These are phyloP conservation scores for Ctenoplectra terminalis DNA, from an alignment of 1,140 invertebrate genomes.

Conservation along the genomic window DNA sequence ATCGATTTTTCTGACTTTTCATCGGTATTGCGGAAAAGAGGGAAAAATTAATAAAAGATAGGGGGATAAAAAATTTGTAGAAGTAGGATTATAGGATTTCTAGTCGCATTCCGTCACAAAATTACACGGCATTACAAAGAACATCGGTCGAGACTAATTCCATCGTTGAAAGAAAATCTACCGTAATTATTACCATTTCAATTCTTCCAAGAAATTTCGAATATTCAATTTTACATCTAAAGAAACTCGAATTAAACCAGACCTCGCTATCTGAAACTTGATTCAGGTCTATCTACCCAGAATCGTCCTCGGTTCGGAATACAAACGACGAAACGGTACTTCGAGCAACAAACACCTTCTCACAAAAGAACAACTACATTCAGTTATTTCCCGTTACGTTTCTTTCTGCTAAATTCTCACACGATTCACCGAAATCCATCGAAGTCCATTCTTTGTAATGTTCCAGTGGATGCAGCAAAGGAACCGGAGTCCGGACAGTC, in stretches of 20 bases:
- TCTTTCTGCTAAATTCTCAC: background rate
- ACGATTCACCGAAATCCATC: background rate
- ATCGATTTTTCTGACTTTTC: constrained; percentile 5
- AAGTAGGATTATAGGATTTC: too few relatives aligned
- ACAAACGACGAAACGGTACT: background rate
- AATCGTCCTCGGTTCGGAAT: background rate
- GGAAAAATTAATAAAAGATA: background rate
- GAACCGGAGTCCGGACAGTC: constrained; percentile 1
- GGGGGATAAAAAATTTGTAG: too few relatives aligned
- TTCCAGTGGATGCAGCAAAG: background rate
- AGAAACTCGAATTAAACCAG: background rate
- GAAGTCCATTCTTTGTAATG: background rate
- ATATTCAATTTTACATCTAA: background rate
- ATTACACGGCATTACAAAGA: too few relatives aligned
- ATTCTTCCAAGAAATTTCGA: background rate
- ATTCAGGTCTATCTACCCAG: background rate
- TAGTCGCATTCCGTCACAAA: too few relatives aligned
- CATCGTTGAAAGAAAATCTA: background rate
- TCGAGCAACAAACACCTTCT: background rate
- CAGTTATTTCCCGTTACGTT: background rate
- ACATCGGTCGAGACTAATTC: too few relatives aligned
- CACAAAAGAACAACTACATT: background rate
- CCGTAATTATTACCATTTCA: background rate
- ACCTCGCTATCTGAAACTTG: too few relatives aligned
- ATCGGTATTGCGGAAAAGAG: too few relatives aligned